Evolutionary conservation across 2,888 invertebrate genomes (phyloP), one percentile per base, ranked within the genome.

Genomic region (Drosophila algonquin): DNA sequence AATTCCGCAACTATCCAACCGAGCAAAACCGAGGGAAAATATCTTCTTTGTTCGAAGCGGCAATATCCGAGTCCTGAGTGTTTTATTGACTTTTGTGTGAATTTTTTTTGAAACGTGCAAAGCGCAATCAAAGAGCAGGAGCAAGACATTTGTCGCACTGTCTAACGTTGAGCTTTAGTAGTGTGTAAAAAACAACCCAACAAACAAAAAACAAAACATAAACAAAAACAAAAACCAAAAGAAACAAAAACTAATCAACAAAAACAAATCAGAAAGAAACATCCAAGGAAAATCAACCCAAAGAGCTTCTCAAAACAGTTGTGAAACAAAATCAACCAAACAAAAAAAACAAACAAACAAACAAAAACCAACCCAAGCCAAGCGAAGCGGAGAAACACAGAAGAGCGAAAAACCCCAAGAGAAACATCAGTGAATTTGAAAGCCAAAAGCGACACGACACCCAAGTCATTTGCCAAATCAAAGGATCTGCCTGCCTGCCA

Each of bases 271-370:
- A 35, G 60, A 54, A 48, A 2, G 54, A 64, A 73, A 68, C 58
- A 30, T 8, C 30, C 30, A 30, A 30, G 30, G 30, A 30, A 30
- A 30, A 30, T 30, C 21, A 63, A 71, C 55, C 48, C 70, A 63
- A 64, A 90, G 90, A 91, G 91, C 91, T 91, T 90, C 89, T 88
- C 73, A 80, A 78, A 80, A 73, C 79, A 87, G 90, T 90, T 90
- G 90, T 91, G 91, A 90, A 84, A 74, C 71, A 64, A 68, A 50
- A 21, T 5, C 24, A 48, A 35, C 35, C 44, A 50, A 21, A 59
- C 35, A 54, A 30, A 40, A 27, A 55, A 65, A 59, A 60, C 78
- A 61, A 73, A 27, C 27, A 30, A 30, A 7, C 7, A 27, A 27
- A 27, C 24, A 27, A 27, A 27, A 68, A 65, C 52, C 44, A 52